Evolutionary conservation across 92 coral and sea anemone genomes (phyloP).

Genomic region (Montipora capitata): DNA sequence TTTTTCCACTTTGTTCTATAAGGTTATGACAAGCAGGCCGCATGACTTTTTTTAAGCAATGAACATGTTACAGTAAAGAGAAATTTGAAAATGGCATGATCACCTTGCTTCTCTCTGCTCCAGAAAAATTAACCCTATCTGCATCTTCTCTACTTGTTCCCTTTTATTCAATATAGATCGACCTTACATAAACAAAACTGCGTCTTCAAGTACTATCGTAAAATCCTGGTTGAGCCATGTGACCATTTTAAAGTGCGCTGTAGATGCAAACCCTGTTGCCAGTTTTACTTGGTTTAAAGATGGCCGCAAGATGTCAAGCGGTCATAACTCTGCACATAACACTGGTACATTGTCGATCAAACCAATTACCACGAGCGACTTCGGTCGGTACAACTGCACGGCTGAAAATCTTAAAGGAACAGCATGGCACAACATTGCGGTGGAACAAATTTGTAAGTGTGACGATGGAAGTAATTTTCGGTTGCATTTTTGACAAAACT

Average conservation of each 20-base stretch:
- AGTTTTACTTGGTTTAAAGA: constrained; percentile 12
- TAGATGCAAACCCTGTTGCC: constrained; percentile 25
- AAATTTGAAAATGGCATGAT: not conserved
- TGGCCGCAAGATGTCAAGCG: constrained; percentile 7
- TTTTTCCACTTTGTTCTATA: too few relatives aligned
- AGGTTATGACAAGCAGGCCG: too few relatives aligned
- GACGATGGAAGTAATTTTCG: too few relatives aligned
- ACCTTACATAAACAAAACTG: constrained; percentile 19
- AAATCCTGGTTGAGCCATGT: constrained; percentile 30
- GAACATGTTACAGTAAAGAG: too few relatives aligned
- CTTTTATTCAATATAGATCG: not conserved
- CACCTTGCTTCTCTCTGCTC: not conserved
- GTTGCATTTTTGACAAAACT: too few relatives aligned
- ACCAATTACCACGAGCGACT: constrained; percentile 24
- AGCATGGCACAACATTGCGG: constrained; percentile 17
- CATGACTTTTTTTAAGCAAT: too few relatives aligned
- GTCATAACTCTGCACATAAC: not conserved
- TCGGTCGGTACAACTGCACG: constrained; percentile 23
- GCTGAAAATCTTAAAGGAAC: constrained; percentile 45
- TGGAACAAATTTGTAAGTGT: constrained; percentile 54
- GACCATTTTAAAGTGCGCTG: constrained; percentile 27
- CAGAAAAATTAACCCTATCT: not conserved
- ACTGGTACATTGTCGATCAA: constrained; percentile 18
- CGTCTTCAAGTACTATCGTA: constrained; percentile 3
- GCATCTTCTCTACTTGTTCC: not conserved